phyloP scores from a whole-genome alignment of 2,113 vertebrate genomes.

The Grammomys surdaster region DNA sequence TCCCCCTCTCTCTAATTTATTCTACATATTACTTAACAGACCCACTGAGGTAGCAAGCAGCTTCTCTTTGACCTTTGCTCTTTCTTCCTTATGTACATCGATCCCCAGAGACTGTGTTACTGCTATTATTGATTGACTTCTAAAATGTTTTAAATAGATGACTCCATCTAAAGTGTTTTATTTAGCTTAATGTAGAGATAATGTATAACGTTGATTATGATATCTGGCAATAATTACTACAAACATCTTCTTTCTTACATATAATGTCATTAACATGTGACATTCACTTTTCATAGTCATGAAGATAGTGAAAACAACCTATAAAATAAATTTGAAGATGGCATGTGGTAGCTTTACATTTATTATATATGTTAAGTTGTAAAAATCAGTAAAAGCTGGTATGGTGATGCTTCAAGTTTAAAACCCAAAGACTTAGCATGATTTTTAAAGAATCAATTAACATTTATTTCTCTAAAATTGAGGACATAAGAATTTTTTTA shows the following conservation, averaged over 20 bases:
- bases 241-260: neutral
- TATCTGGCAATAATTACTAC: neutral
- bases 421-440: neutral
- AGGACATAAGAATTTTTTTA: neutral
- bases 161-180: neutral
- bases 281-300: neutral
- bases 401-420: neutral
- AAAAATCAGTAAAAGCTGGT: neutral
- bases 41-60: neutral
- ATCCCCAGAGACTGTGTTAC: neutral
- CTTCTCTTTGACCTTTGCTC: neutral
- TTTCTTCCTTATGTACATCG: neutral
- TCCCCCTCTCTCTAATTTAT: neutral
- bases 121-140: neutral
- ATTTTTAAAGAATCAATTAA: neutral
- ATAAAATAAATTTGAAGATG: neutral
- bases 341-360: neutral
- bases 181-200: neutral
- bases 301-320: neutral
- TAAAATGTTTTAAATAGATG: neutral
- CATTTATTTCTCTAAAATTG: neutral
- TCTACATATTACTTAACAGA: neutral
- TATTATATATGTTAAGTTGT: neutral
- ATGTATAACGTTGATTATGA: neutral
- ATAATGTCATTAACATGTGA: neutral